Conservation (phyloP, 2,113 vertebrate genomes). For the Osmerus eperlanus region DNA sequence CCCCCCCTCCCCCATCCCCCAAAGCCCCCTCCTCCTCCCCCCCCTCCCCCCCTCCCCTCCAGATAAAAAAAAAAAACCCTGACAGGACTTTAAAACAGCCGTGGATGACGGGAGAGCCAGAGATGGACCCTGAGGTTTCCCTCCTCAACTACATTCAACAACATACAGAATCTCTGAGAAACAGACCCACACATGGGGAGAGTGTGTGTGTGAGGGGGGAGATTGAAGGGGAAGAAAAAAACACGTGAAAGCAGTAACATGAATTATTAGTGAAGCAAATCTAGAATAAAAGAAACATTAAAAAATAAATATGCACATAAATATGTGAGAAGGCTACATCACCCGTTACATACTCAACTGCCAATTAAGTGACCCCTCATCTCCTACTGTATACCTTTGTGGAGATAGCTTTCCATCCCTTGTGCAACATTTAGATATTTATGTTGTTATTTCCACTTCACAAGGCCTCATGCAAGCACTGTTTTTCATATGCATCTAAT, state of each 20-base stretch:
- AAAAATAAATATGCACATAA: conserved; percentile 51
- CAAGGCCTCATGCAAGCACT: conserved; percentile 30
- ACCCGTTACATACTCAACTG: conserved; percentile 20
- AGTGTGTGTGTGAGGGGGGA: too few species aligned
- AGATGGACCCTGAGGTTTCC: conserved; percentile 47
- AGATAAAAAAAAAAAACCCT: conserved; percentile 35
- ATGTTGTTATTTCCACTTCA: conserved; percentile 44
- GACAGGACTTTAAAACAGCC: conserved; percentile 57
- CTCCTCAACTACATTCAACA: conserved; percentile 35
- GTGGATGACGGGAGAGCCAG: conserved; percentile 32
- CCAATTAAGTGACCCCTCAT: conserved; percentile 41
- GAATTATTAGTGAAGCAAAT: conserved; percentile 42
- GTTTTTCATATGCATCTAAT: conserved; percentile 43
- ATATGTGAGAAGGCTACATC: conserved; percentile 28
- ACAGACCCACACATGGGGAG: conserved; percentile 24
- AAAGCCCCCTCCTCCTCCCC: conserved; percentile 41
- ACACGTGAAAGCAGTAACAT: conserved; percentile 20
- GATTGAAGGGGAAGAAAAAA: conserved; percentile 18
- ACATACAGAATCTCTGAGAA: conserved; percentile 57
- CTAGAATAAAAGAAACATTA: conserved; percentile 40
- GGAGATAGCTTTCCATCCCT: conserved; percentile 23
- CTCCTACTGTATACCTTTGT: conserved; percentile 15
- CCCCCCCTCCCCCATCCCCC: conserved; percentile 60
- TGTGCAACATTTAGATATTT: conserved; percentile 38
- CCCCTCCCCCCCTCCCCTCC: conserved; percentile 13